phyloP scores from a whole-genome alignment of 2,888 invertebrate species.

The Aproaerema taeniolella region DNA sequence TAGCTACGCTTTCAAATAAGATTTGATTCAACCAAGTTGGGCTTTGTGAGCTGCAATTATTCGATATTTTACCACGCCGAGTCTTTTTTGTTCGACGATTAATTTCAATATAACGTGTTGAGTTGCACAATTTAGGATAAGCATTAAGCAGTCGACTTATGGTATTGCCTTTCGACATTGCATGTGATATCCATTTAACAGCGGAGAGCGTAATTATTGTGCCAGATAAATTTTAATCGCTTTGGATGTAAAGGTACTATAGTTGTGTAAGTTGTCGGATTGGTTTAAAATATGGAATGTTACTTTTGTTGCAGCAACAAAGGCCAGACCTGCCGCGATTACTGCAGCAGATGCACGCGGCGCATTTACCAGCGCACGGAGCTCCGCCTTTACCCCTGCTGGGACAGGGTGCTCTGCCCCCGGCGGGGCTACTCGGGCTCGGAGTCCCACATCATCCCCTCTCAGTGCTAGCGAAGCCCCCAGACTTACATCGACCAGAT shows the following conservation, averaged over 20 bases:
- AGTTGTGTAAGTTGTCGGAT: too few relatives aligned
- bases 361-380: slow-evolving; percentile 85
- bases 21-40: slow-evolving; percentile 8
- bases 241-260: too few relatives aligned
- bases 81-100: too few relatives aligned
- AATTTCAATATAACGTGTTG: too few relatives aligned
- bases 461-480: slow-evolving; percentile 86
- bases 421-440: slow-evolving; percentile 81
- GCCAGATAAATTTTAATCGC: too few relatives aligned
- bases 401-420: slow-evolving; percentile 67
- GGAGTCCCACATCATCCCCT: slow-evolving; percentile 85
- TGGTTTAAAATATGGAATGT: not conserved
- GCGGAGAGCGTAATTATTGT: too few relatives aligned
- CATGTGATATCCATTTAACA: too few relatives aligned
- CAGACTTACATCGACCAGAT: slow-evolving; percentile 86
- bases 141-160: too few relatives aligned
- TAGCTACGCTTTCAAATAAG: slow-evolving; percentile 18
- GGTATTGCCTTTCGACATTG: too few relatives aligned
- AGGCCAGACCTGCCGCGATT: slow-evolving; percentile 88
- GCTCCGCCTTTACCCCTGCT: slow-evolving; percentile 82
- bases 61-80: slow-evolving; percentile 1
- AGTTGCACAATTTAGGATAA: too few relatives aligned
- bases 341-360: slow-evolving; percentile 95
- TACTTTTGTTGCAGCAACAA: slow-evolving; percentile 83
- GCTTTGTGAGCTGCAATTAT: slow-evolving; percentile 5